A percentile compares a stretch with the other conserved stretches of the same genome.
phyloP scores from a whole-genome alignment of 2,888 invertebrate species.

The Drosophila algonquin region DNA sequence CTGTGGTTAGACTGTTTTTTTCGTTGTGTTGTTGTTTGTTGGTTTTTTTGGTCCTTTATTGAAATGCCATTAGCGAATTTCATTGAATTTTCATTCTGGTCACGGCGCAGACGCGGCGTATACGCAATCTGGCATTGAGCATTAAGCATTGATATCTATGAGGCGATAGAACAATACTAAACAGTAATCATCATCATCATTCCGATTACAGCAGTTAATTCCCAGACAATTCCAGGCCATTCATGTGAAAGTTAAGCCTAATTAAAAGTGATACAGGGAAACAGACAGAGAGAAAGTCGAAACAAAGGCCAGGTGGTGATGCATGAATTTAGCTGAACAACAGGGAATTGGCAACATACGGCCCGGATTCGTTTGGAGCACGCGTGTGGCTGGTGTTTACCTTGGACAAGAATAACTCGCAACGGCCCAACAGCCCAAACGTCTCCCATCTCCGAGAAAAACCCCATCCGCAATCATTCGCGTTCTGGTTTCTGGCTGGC shows the following conservation, averaged over 20 bases:
- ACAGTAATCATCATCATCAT: constrained; percentile 55
- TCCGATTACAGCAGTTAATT: constrained; percentile 41
- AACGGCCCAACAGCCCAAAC: constrained; percentile 13
- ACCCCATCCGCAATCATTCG: constrained; percentile 22
- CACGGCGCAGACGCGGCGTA: constrained; percentile 56
- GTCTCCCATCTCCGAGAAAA: constrained; percentile 17
- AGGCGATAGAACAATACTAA: constrained; percentile 43
- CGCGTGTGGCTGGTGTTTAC: constrained; percentile 38
- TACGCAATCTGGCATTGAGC: constrained; percentile 57
- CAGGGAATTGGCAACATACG: constrained; percentile 43
- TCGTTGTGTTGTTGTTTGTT: constrained; percentile 15
- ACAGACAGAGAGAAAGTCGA: background rate
- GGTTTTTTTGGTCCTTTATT: constrained; percentile 51
- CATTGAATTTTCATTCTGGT: constrained; percentile 8
- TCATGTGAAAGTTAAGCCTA: constrained; percentile 53
- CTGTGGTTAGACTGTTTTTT: constrained; percentile 45
- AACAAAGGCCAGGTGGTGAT: constrained; percentile 39
- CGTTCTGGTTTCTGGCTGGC: constrained; percentile 30
- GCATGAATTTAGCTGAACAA: constrained; percentile 30
- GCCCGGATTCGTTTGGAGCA: constrained; percentile 29
- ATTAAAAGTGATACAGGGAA: constrained; percentile 36
- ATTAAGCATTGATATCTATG: constrained; percentile 31
- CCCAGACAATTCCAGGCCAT: constrained; percentile 42
- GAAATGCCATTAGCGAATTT: constrained; percentile 74
- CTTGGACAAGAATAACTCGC: constrained; percentile 46